These are phyloP conservation scores for Anoplius nigerrimus DNA, from an alignment of 2,888 invertebrate species.

Conservation along the genomic window DNA sequence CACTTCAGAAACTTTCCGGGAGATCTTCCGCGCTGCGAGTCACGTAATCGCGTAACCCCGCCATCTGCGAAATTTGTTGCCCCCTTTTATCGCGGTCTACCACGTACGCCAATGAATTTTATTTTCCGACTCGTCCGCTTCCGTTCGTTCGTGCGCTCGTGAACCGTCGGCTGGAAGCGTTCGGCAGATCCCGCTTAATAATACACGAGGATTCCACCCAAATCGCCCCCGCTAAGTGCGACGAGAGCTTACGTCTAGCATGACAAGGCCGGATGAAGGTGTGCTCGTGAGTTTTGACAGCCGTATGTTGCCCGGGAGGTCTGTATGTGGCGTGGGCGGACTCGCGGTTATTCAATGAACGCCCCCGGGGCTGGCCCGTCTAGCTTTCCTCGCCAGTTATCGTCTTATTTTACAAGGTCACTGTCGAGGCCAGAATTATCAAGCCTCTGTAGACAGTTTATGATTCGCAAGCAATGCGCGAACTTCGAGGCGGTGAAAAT, in stretches of 20 bases:
- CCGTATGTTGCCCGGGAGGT: too few relatives aligned
- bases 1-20: conserved; percentile 32
- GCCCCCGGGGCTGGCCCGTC: too few relatives aligned
- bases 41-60: conserved; percentile 3
- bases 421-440: too few relatives aligned
- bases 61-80: conserved; percentile 8
- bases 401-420: too few relatives aligned
- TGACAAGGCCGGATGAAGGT: not conserved
- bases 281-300: too few relatives aligned
- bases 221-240: too few relatives aligned
- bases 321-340: too few relatives aligned
- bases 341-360: too few relatives aligned
- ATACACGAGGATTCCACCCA: not conserved
- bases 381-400: too few relatives aligned
- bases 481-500: too few relatives aligned
- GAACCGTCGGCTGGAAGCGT: not conserved
- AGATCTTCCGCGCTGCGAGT: conserved; percentile 13
- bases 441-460: too few relatives aligned
- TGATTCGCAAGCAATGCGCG: too few relatives aligned
- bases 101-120: conserved; percentile 6
- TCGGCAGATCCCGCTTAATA: not conserved
- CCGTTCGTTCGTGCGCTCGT: not conserved
- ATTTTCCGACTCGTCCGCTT: not conserved
- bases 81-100: not conserved
- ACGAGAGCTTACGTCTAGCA: conserved; percentile 1